Evolutionary conservation across 1,140 invertebrate genomes (phyloP).

Genomic region (Halesus radiatus): DNA sequence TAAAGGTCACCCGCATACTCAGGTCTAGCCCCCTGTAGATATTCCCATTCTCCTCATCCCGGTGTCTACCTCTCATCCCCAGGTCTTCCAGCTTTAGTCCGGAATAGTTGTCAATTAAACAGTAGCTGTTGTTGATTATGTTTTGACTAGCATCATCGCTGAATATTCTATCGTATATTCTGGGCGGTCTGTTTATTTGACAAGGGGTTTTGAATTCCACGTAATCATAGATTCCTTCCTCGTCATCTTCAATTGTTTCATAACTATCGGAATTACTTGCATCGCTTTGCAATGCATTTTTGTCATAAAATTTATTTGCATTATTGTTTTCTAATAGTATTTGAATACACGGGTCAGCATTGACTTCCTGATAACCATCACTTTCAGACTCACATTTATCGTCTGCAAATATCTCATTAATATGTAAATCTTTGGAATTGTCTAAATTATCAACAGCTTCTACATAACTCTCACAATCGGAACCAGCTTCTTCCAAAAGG

Average conservation of each 20-base stretch:
- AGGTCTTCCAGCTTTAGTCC: conserved; percentile 44
- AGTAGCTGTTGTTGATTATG: conserved; percentile 29
- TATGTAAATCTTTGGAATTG: not conserved
- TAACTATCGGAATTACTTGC: conserved; percentile 25
- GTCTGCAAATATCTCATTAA: not conserved
- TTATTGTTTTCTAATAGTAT: not conserved
- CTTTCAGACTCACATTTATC: not conserved
- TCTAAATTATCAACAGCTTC: not conserved
- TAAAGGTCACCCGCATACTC: conserved; percentile 56
- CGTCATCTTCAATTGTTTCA: conserved; percentile 17
- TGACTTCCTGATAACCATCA: conserved; percentile 13
- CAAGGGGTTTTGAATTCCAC: conserved; percentile 40
- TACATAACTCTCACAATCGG: not conserved
- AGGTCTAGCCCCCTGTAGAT: conserved; percentile 22
- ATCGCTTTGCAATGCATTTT: not conserved
- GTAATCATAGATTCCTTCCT: conserved; percentile 45
- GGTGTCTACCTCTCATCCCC: not conserved
- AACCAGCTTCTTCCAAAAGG: not conserved
- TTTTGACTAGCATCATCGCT: conserved; percentile 43
- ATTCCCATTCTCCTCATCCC: not conserved
- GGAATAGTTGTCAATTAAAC: conserved; percentile 31
- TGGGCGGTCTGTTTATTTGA: conserved; percentile 6
- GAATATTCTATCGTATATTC: conserved; percentile 53
- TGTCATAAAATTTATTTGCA: not conserved
- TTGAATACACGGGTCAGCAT: too few relatives aligned